phyloP scores from a whole-genome alignment of 37 sponge, comb jelly and placozoan species.

The Haliclona indistincta region DNA sequence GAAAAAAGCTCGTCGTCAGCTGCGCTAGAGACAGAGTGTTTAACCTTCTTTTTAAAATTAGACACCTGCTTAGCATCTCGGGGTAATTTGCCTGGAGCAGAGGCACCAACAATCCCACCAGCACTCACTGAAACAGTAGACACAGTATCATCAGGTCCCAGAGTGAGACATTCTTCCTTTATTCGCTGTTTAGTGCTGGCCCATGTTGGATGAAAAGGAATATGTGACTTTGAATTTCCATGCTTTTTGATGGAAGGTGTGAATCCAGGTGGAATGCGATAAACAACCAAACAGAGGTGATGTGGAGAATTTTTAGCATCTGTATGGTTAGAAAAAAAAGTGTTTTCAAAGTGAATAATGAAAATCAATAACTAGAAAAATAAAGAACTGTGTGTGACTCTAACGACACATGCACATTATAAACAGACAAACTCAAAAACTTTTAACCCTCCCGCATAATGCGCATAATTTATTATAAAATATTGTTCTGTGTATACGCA shows the following conservation, averaged over 20 bases:
- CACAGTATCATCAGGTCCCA: slow-evolving; percentile 9
- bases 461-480: too few species aligned
- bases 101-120: slow-evolving; percentile 36
- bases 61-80: slow-evolving; percentile 40
- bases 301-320: slow-evolving; percentile 34
- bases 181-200: slow-evolving; percentile 17
- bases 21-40: slow-evolving; percentile 12
- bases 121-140: slow-evolving; percentile 4
- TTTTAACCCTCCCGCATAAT: too few species aligned
- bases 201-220: slow-evolving; percentile 38
- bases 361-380: too few species aligned
- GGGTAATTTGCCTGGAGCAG: slow-evolving; percentile 33
- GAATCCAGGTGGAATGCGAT: slow-evolving; percentile 26
- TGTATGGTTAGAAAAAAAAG: background rate
- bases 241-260: slow-evolving; percentile 17
- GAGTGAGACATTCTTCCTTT: background rate
- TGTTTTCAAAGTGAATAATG: too few species aligned
- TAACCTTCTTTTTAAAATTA: slow-evolving; percentile 16
- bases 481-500: too few species aligned
- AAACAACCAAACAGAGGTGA: slow-evolving; percentile 39
- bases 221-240: slow-evolving; percentile 16
- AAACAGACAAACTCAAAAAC: too few species aligned
- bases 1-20: slow-evolving; percentile 34
- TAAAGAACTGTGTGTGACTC: too few species aligned
- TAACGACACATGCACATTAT: too few species aligned